A percentile compares a stretch with the other conserved stretches of the same genome.
These are phyloP conservation scores for Kuschelorhynchus macadamiae DNA, from an alignment of 2,888 invertebrate genomes.

Conservation along the genomic window DNA sequence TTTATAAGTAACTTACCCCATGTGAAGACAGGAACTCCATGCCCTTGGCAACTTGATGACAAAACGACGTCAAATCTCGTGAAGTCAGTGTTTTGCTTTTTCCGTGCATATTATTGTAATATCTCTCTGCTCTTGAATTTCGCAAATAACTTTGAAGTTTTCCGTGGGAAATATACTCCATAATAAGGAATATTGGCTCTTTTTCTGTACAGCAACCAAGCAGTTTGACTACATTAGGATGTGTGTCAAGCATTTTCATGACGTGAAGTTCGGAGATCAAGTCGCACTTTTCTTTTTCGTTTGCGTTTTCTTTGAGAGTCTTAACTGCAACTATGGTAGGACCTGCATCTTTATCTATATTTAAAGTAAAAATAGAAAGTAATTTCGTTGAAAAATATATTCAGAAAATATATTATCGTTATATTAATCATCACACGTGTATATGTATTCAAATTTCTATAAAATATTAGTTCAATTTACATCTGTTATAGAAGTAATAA, in stretches of 20 bases:
- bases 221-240: conserved; percentile 90
- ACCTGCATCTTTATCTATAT: conserved; percentile 75
- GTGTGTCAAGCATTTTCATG: conserved; percentile 92
- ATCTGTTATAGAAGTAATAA: too few relatives aligned
- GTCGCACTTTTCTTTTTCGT: conserved; percentile 88
- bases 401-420: too few relatives aligned
- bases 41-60: conserved; percentile 90
- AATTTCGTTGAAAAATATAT: too few relatives aligned
- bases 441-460: too few relatives aligned
- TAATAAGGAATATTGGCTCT: conserved; percentile 92
- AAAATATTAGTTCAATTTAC: too few relatives aligned
- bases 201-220: conserved; percentile 92
- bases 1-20: conserved; percentile 83
- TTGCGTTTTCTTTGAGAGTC: conserved; percentile 93
- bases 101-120: conserved; percentile 84
- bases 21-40: conserved; percentile 89
- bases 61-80: conserved; percentile 89
- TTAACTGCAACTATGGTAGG: conserved; percentile 91
- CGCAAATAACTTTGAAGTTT: conserved; percentile 91
- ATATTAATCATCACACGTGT: too few relatives aligned
- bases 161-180: conserved; percentile 91
- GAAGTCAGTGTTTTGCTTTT: conserved; percentile 86
- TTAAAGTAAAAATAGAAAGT: conserved; percentile 30
- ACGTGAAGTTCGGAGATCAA: conserved; percentile 90
- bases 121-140: conserved; percentile 87